Base-by-base conservation (phyloP, 1,140 invertebrate genomes). In the Leptoteleia sp. region DNA sequence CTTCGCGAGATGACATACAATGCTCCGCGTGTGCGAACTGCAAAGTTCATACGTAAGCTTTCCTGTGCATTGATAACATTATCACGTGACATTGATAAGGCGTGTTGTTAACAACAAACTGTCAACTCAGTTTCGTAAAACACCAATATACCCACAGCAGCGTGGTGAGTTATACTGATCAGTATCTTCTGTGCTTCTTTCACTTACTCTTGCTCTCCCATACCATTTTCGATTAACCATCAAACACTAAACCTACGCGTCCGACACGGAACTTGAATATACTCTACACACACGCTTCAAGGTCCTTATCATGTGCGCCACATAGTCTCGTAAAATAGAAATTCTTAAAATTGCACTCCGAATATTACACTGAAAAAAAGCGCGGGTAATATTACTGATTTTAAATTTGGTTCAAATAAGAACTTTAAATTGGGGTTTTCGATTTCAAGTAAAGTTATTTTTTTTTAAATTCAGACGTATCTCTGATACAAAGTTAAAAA, bases 81-180 rank as follows among this genome's bases (percentile, higher is more conserved):
- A 47, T 52, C 68, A 61, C 42, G 25, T 59, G 38, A 52, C 37
- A 2, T 8, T 42, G 61, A 64, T 64, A 64, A 50, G 25, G 19
- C 35, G 45, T 11, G n/a, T 27, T 48, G 17, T 29, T 42, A 43
- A 64, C 61, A n/a, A 52, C 61, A 40, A 50, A 62, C 45, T 62
- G 42, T 29, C 25, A 42, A 25, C 7, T 42, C 15, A 15, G 35
- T 42, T 48, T 42, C n/a, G 27, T 33, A 37, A 38, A 25, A 27
- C 33, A 8, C 11, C 29, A 13, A 43, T 0, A 27, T 22, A 15
- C 4, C 5, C 9, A 0, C 3, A 29, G 11, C 1, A 12, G 33
- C n/a, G 11, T n/a, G 52, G 67, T 71, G 8, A 61, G 67, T 61
- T 25, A 38, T 5, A 2, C 15, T n/a, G 6, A 37, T 67, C 9